These are phyloP conservation scores for Catajapyx aquilonaris DNA, from an alignment of 1,140 invertebrate species.

Conservation along the genomic window DNA sequence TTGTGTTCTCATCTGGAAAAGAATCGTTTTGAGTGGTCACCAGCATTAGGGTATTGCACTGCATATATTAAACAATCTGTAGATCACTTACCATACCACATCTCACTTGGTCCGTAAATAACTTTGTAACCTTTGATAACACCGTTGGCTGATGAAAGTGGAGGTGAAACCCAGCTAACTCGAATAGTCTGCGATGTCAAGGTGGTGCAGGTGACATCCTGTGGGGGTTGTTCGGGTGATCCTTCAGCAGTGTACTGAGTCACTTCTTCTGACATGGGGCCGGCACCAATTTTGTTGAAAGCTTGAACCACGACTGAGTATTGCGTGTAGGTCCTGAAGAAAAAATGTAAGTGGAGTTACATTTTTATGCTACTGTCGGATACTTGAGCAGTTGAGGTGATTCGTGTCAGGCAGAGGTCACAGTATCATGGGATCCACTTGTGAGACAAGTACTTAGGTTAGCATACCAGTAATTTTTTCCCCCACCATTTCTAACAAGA, in stretches of 20 bases:
- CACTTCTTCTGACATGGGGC: slow-evolving; percentile 72
- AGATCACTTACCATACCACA: slow-evolving; percentile 69
- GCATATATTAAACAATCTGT: too few relatives aligned
- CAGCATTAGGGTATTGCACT: too few relatives aligned
- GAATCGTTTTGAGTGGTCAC: too few relatives aligned
- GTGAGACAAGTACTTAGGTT: too few relatives aligned
- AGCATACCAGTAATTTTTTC: too few relatives aligned
- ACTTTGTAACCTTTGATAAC: slow-evolving; percentile 93
- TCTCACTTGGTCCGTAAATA: slow-evolving; percentile 75
- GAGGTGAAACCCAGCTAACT: slow-evolving; percentile 81
- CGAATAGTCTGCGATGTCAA: slow-evolving; percentile 81
- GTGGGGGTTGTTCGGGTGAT: slow-evolving; percentile 78
- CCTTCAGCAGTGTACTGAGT: slow-evolving; percentile 79
- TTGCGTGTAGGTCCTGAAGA: slow-evolving; percentile 64
- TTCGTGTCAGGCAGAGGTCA: too few relatives aligned
- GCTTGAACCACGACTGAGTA: slow-evolving; percentile 88
- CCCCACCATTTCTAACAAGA: too few relatives aligned
- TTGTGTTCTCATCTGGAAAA: slow-evolving; percentile 60
- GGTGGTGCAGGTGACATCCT: slow-evolving; percentile 74
- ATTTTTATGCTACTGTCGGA: too few relatives aligned
- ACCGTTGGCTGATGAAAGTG: slow-evolving; percentile 71
- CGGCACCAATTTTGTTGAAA: slow-evolving; percentile 82
- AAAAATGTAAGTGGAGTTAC: too few relatives aligned
- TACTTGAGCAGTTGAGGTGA: too few relatives aligned
- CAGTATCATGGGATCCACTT: too few relatives aligned